A percentile compares a stretch with the other conserved stretches of the same genome.
Conservation (phyloP, 2,113 vertebrate genomes). For the Pogonocichla stellata region DNA sequence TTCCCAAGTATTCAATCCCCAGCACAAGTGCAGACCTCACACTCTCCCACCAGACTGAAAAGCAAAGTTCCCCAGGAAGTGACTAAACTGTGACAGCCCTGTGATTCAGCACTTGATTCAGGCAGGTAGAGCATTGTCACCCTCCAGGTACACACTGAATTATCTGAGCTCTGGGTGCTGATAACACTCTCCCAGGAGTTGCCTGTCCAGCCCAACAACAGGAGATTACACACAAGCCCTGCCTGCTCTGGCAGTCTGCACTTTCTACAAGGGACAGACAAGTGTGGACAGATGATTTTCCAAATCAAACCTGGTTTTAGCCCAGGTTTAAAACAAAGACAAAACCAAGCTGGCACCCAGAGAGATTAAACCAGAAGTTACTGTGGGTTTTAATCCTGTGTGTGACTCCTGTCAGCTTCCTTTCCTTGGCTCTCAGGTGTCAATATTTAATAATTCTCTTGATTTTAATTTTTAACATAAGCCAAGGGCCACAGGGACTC, state of each 20-base stretch:
- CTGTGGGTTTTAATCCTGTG: not conserved
- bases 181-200: not conserved
- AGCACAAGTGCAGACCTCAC: accelerated
- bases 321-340: not conserved
- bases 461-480: not conserved
- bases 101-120: slow-evolving; percentile 28
- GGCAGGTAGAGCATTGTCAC: not conserved
- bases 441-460: not conserved
- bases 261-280: not conserved
- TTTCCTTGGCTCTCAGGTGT: not conserved
- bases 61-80: slow-evolving; percentile 4
- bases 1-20: not conserved
- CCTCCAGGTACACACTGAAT: not conserved
- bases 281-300: not conserved
- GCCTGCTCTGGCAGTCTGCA: not conserved
- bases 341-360: not conserved
- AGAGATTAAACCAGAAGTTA: not conserved
- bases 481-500: not conserved
- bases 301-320: not conserved
- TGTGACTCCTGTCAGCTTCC: not conserved
- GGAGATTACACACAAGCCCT: not conserved
- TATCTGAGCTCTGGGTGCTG: not conserved
- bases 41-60: not conserved
- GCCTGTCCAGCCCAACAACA: not conserved
- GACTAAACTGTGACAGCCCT: not conserved